Evolutionary conservation across 2,113 vertebrate species (phyloP).

Genomic region (Cathartes aura): DNA sequence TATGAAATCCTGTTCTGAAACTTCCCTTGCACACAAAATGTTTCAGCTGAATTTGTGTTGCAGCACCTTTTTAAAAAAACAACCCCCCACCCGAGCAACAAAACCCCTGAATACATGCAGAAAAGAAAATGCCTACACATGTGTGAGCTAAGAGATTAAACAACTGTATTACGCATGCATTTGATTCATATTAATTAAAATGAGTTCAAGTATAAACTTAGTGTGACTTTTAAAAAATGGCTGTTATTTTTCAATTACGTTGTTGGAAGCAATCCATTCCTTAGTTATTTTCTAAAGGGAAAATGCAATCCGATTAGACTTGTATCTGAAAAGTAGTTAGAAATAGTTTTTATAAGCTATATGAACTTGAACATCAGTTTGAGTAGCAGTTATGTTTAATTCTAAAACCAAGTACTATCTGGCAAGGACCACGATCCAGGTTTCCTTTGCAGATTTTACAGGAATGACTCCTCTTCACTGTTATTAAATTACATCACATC

Average conservation of each 20-base stretch:
- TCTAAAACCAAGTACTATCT: background rate
- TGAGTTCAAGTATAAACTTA: background rate
- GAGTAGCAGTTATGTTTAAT: background rate
- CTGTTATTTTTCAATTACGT: background rate
- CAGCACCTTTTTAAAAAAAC: background rate
- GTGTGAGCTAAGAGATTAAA: background rate
- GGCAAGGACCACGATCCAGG: background rate
- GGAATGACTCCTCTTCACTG: background rate
- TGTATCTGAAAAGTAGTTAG: background rate
- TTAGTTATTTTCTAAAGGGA: background rate
- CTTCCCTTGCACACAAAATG: background rate
- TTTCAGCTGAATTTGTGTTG: background rate
- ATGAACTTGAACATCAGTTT: background rate
- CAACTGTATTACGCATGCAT: background rate
- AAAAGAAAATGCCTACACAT: background rate
- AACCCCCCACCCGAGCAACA: accelerated
- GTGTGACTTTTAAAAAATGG: background rate
- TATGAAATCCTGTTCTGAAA: background rate
- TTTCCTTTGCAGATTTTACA: background rate
- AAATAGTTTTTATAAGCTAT: background rate
- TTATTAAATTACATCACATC: background rate
- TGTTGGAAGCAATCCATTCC: background rate
- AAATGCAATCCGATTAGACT: background rate
- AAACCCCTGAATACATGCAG: background rate
- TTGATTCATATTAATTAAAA: background rate